Conservation (phyloP, 2,113 vertebrate species). For the Aldabrachelys gigantea region DNA sequence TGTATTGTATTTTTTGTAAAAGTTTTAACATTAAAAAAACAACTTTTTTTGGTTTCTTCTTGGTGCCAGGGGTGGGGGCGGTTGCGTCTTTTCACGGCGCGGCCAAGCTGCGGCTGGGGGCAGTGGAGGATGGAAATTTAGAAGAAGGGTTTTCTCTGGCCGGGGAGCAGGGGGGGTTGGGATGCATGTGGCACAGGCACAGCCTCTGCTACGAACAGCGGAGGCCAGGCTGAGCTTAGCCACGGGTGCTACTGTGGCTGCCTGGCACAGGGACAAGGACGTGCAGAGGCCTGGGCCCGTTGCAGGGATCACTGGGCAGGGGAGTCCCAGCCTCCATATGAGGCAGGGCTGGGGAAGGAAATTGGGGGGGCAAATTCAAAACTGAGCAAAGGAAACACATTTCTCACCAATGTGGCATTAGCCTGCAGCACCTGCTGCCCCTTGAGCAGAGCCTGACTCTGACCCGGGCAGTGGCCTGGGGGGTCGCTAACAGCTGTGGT, state of each 20-base stretch:
- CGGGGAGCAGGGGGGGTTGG: rapidly evolving
- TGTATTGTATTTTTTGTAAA: slow-evolving; percentile 58
- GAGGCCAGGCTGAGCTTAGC: too few relatives aligned
- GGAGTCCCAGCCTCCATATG: too few relatives aligned
- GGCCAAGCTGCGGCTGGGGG: neutral
- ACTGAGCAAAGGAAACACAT: neutral
- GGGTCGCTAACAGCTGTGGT: too few relatives aligned
- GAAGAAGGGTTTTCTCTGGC: neutral
- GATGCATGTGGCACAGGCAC: too few relatives aligned
- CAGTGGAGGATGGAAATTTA: too few relatives aligned
- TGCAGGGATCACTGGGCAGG: too few relatives aligned
- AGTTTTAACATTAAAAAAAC: slow-evolving; percentile 4
- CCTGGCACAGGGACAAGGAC: too few relatives aligned
- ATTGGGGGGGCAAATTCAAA: neutral
- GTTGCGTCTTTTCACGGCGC: neutral
- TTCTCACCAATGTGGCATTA: neutral
- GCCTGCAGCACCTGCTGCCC: too few relatives aligned
- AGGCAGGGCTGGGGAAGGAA: neutral
- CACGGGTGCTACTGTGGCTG: too few relatives aligned
- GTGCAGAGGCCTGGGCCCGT: too few relatives aligned
- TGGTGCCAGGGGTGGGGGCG: neutral
- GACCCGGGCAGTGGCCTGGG: neutral
- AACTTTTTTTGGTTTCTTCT: neutral
- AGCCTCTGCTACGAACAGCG: neutral
- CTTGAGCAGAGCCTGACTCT: neutral